A percentile compares a stretch with the other conserved stretches of the same genome.
Evolutionary conservation across 2,888 invertebrate genomes (phyloP).

Genomic region (Scaptomyza cyrtandrae): DNA sequence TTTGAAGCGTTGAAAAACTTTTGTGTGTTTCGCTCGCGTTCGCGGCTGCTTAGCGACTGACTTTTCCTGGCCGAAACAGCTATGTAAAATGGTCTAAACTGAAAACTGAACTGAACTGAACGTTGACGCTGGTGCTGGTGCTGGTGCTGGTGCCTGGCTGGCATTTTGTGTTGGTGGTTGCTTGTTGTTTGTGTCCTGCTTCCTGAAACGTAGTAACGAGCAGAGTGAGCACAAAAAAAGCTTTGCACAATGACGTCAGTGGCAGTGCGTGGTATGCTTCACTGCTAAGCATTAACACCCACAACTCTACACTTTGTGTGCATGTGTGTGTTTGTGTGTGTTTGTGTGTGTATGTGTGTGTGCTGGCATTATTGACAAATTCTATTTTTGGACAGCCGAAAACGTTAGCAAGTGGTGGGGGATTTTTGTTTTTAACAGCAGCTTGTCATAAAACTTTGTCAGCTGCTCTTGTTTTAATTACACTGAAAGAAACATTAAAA

Average conservation of each 20-base stretch:
- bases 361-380: constrained; percentile 68
- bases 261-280: constrained; percentile 50
- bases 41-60: constrained; percentile 80
- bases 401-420: constrained; percentile 48
- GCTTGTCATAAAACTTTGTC: constrained; percentile 45
- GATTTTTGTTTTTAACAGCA: constrained; percentile 64
- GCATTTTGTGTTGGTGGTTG: constrained; percentile 30
- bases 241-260: constrained; percentile 81
- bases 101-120: constrained; percentile 12
- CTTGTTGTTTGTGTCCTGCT: constrained; percentile 63
- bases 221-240: constrained; percentile 52
- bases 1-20: constrained; percentile 15
- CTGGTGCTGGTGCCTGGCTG: constrained; percentile 30
- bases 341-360: constrained; percentile 28
- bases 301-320: constrained; percentile 33
- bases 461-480: constrained; percentile 28
- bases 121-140: constrained; percentile 17
- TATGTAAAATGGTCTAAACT: constrained; percentile 65
- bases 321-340: constrained; percentile 44
- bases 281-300: constrained; percentile 48
- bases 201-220: constrained; percentile 73
- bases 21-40: constrained; percentile 66
- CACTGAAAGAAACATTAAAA: constrained; percentile 51
- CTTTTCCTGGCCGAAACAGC: constrained; percentile 50
- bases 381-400: constrained; percentile 69